A percentile compares a stretch with the other conserved stretches of the same genome.
Conservation (phyloP, 1,140 invertebrate species). For the Cotesia vestalis region DNA sequence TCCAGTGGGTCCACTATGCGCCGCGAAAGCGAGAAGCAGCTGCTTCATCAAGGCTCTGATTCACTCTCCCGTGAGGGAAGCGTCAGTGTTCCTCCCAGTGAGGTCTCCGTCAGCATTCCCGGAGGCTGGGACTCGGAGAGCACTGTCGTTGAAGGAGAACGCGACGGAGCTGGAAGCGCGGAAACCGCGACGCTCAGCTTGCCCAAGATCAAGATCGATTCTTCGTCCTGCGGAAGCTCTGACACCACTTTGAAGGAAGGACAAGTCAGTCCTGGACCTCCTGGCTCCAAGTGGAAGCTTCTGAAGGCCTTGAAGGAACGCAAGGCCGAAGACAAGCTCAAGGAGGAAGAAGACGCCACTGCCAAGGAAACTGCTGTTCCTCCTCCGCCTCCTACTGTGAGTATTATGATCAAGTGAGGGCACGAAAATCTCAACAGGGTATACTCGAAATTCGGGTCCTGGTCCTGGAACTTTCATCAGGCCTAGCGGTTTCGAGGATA, state of each 20-base stretch:
- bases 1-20: slow-evolving; percentile 58
- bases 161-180: slow-evolving; percentile 52
- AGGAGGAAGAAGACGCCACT: slow-evolving; percentile 72
- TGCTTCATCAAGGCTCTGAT: slow-evolving; percentile 52
- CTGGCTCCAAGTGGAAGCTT: slow-evolving; percentile 88
- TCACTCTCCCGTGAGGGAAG: slow-evolving; percentile 60
- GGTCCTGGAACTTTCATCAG: slow-evolving; percentile 34
- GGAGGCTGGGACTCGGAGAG: slow-evolving; percentile 60
- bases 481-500: background rate
- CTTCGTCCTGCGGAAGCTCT: slow-evolving; percentile 55
- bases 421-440: slow-evolving; percentile 61
- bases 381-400: slow-evolving; percentile 59
- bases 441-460: slow-evolving; percentile 52
- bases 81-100: slow-evolving; percentile 58
- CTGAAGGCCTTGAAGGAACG: slow-evolving; percentile 87
- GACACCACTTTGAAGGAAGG: slow-evolving; percentile 58
- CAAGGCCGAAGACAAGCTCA: slow-evolving; percentile 85
- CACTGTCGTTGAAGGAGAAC: slow-evolving; percentile 57
- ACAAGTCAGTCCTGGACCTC: slow-evolving; percentile 67
- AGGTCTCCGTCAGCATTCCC: slow-evolving; percentile 59
- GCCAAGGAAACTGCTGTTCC: slow-evolving; percentile 61
- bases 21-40: slow-evolving; percentile 51
- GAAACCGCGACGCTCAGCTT: slow-evolving; percentile 62
- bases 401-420: slow-evolving; percentile 65
- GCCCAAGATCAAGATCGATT: slow-evolving; percentile 68